Conservation (phyloP, 2,888 invertebrate species). For the Portevinia maculata region DNA sequence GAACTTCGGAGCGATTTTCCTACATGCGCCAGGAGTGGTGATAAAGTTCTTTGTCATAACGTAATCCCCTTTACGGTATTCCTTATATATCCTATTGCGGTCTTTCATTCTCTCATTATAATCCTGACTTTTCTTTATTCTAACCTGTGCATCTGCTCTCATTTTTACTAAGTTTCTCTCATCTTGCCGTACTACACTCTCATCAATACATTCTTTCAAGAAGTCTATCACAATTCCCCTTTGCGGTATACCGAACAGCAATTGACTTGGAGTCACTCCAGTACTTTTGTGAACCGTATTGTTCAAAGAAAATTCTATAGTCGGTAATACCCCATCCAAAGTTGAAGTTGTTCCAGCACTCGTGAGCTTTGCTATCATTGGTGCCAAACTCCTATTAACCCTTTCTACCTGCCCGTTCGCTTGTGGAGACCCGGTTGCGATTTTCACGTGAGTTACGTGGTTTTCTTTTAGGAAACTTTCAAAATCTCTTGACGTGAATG, state of each 20-base stretch:
- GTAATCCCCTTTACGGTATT: constrained; percentile 5
- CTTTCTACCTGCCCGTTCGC: constrained; percentile 44
- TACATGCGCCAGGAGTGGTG: constrained; percentile 7
- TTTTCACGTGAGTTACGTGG: constrained; percentile 6
- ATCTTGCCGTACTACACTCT: not conserved
- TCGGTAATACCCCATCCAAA: constrained; percentile 19
- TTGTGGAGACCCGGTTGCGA: constrained; percentile 29
- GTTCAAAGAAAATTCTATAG: constrained; percentile 32
- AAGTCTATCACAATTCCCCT: constrained; percentile 13
- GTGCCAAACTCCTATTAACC: no score
- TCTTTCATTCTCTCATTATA: not conserved
- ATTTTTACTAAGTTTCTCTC: constrained; percentile 7
- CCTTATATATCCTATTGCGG: not conserved
- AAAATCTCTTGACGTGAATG: constrained; percentile 16
- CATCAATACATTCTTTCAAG: constrained; percentile 12
- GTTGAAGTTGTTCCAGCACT: constrained; percentile 11
- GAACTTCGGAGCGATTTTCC: constrained; percentile 15
- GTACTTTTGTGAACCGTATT: constrained; percentile 18
- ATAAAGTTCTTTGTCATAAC: constrained; percentile 17
- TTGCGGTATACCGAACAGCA: constrained; percentile 24
- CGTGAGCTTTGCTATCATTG: constrained; percentile 32
- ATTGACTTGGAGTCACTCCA: constrained; percentile 19
- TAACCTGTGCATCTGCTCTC: not conserved
- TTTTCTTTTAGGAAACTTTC: not conserved
- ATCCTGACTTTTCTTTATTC: constrained; percentile 1